phyloP scores from a whole-genome alignment of 2,888 invertebrate species.

The Salticus scenicus region DNA sequence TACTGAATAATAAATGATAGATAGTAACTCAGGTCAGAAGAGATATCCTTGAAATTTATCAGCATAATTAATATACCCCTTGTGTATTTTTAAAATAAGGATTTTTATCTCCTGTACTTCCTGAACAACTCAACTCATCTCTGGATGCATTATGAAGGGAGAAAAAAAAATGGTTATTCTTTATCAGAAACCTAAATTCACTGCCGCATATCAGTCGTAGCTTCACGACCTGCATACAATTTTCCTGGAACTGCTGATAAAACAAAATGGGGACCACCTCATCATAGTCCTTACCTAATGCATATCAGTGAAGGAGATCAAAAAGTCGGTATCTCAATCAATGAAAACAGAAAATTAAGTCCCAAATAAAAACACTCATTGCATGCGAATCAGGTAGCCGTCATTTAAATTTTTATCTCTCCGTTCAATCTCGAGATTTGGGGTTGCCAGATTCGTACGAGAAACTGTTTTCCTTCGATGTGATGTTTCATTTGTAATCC shows the following conservation, averaged over 20 bases:
- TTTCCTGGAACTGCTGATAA: neutral
- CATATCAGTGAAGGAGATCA: neutral
- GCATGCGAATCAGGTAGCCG: slow-evolving; percentile 47
- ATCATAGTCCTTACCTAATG: neutral
- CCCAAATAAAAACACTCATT: slow-evolving; percentile 25
- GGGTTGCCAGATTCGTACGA: neutral
- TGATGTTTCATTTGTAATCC: neutral
- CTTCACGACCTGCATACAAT: slow-evolving; percentile 13
- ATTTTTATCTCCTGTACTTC: neutral
- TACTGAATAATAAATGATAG: neutral
- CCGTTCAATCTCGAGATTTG: slow-evolving; percentile 24
- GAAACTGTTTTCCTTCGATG: neutral
- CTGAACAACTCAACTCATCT: slow-evolving; percentile 9
- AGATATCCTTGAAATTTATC: slow-evolving; percentile 8
- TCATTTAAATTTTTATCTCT: slow-evolving; percentile 45
- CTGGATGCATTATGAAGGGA: neutral
- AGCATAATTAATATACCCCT: slow-evolving; percentile 2
- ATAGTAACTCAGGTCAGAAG: neutral
- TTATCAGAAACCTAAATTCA: slow-evolving; percentile 8
- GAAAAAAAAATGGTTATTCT: neutral
- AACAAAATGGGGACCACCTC: neutral
- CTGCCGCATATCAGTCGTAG: neutral
- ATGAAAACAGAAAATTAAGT: slow-evolving; percentile 9
- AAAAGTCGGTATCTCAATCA: neutral
- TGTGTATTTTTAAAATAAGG: neutral